These are phyloP conservation scores for Eclectus roratus DNA, from an alignment of 2,113 vertebrate genomes.

Conservation along the genomic window DNA sequence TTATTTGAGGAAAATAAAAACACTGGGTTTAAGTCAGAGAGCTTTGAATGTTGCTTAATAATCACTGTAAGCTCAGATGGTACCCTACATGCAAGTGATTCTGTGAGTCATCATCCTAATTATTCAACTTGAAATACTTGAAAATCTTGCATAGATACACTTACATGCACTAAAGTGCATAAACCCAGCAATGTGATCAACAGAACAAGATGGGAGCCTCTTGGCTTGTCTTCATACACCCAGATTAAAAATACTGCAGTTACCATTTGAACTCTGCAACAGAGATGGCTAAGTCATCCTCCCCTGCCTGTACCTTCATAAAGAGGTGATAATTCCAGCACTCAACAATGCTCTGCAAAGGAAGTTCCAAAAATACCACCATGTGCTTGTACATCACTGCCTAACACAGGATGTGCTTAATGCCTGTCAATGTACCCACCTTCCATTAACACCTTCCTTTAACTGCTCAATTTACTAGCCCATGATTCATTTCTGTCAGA, in stretches of 20 bases:
- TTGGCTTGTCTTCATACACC: background rate
- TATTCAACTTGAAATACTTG: background rate
- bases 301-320: background rate
- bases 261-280: background rate
- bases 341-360: background rate
- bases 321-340: slow-evolving; percentile 1
- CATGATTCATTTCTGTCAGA: background rate
- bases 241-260: background rate
- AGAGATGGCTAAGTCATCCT: background rate
- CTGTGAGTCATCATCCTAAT: background rate
- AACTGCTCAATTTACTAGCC: background rate
- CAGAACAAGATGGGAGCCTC: background rate
- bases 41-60: background rate
- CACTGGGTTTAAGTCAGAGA: background rate
- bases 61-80: background rate
- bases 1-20: background rate
- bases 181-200: background rate
- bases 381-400: background rate
- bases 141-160: background rate
- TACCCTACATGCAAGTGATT: rapidly evolving
- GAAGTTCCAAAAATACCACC: slow-evolving; percentile 15
- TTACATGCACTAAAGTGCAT: background rate
- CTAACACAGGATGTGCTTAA: background rate
- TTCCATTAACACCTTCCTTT: background rate
- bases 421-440: background rate